A percentile compares a stretch with the other conserved stretches of the same genome.
phyloP scores from a whole-genome alignment of 2,888 invertebrate genomes.

The Theristus sp. region DNA sequence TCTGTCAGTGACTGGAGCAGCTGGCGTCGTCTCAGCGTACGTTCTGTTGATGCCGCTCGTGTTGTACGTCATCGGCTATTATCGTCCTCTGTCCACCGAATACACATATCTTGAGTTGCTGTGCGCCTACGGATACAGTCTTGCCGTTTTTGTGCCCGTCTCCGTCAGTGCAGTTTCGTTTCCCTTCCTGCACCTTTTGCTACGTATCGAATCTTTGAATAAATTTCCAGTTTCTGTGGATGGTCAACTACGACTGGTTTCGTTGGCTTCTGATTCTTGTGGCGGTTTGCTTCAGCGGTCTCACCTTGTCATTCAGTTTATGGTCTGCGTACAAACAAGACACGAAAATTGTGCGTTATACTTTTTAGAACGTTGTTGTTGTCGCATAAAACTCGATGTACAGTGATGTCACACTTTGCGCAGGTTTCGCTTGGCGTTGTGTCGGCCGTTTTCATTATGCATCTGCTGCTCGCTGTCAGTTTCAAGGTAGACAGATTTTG shows the following conservation, averaged over 20 bases:
- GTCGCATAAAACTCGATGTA: no score
- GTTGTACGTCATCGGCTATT: conserved; percentile 67
- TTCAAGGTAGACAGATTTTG: no score
- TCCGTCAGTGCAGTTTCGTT: conserved; percentile 43
- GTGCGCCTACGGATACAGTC: conserved; percentile 83
- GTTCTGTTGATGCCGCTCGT: conserved; percentile 63
- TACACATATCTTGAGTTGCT: conserved; percentile 58
- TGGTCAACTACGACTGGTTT: conserved; percentile 52
- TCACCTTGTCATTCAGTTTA: conserved; percentile 60
- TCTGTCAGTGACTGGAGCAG: conserved; percentile 61
- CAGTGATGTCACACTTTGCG: no score
- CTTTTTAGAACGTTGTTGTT: background rate
- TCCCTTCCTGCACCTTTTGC: no score
- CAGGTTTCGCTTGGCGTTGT: conserved; percentile 46
- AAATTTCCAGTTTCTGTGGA: conserved; percentile 51
- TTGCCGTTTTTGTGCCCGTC: conserved; percentile 79
- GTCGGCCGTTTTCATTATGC: conserved; percentile 51
- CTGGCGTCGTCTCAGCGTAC: conserved; percentile 69
- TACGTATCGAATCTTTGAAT: no score
- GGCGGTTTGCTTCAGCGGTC: conserved; percentile 64
- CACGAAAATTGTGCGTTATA: conserved; percentile 28
- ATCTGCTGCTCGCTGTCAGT: conserved; percentile 61
- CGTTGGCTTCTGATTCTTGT: conserved; percentile 69
- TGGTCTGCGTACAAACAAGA: conserved; percentile 49
- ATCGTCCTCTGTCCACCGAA: conserved; percentile 38